Evolutionary conservation across 2,113 vertebrate genomes (phyloP), one percentile per base, ranked within the genome.

Genomic region (Corythaixoides concolor): DNA sequence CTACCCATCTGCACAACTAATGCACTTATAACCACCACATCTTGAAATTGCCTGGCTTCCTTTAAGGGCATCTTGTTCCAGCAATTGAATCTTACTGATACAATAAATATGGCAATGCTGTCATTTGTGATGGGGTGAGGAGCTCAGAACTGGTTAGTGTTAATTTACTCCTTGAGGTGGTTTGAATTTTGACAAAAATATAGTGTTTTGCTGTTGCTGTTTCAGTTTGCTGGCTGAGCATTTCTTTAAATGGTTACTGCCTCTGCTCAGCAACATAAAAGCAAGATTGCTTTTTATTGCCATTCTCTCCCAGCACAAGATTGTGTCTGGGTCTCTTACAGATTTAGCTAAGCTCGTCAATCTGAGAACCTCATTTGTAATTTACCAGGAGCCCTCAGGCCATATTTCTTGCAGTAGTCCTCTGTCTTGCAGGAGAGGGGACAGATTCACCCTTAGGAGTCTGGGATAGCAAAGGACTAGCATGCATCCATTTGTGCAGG

Each of bases 141-240:
- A 72, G 12, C 72, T 94, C 86, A 90, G 62, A 80, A 91, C 37
- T 55, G 45, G 41, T 76, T 94, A 62, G 13, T 60, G 21, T 66
- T 89, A 87, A 81, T 91, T 97, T 94, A 75, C 32, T 90, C 27
- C 72, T 92, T 56, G 64, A 90, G 20, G 35, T 85, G 45, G 56
- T 58, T 95, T 95, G 62, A 90, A 88, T 92, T 86, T 89, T 75
- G 69, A 92, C 58, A 91, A 89, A 93, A 95, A 76, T 58, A 52
- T 23, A 50, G 53, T 69, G 35, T 69, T 94, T 92, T 92, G 62
- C 80, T 84, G 52, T 86, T 72, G 24, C 68, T 89, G 39, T 85
- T 95, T 87, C 84, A 73, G 84, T 89, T 95, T 97, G 86, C 89
- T 96, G 80, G 39, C 86, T 92, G 92, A 91, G 76, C 92, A 73